Evolutionary conservation across 1,140 invertebrate species (phyloP).

Genomic region (Parapsyche elsis): DNA sequence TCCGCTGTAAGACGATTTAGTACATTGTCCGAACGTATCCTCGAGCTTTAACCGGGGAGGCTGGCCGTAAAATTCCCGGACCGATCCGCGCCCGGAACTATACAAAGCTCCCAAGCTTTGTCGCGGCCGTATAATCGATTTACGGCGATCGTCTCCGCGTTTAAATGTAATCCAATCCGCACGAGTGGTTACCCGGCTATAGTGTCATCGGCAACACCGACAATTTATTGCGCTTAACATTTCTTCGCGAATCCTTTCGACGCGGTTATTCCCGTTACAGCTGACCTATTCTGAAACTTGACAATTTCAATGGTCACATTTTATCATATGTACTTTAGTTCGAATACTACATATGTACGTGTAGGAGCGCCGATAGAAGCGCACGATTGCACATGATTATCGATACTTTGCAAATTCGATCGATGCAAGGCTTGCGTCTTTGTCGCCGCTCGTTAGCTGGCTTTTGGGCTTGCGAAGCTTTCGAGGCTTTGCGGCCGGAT

Average conservation of each 20-base stretch:
- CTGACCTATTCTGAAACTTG: no score
- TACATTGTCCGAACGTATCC: slow-evolving; percentile 20
- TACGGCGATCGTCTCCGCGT: slow-evolving; percentile 45
- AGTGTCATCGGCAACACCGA: no score
- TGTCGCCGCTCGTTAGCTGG: slow-evolving; percentile 8
- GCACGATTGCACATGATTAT: no score
- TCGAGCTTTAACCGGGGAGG: neutral
- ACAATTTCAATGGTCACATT: no score
- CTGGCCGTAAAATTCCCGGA: slow-evolving; percentile 31
- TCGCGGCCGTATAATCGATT: slow-evolving; percentile 48
- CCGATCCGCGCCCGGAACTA: neutral
- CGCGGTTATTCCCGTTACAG: no score
- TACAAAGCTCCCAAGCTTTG: slow-evolving; percentile 33
- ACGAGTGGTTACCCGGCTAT: no score
- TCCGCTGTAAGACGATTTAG: slow-evolving; percentile 15
- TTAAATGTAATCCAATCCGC: slow-evolving; percentile 47
- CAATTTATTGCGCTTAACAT: no score
- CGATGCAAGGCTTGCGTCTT: neutral
- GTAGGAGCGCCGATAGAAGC: no score
- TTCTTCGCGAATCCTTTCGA: no score
- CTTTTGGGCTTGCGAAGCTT: slow-evolving; percentile 7
- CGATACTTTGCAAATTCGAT: neutral
- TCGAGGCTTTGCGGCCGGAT: slow-evolving; percentile 19
- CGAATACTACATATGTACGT: no score
- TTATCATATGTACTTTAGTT: no score